These are phyloP conservation scores for Drosophila nigricruria DNA, from an alignment of 2,888 invertebrate species.

Conservation along the genomic window DNA sequence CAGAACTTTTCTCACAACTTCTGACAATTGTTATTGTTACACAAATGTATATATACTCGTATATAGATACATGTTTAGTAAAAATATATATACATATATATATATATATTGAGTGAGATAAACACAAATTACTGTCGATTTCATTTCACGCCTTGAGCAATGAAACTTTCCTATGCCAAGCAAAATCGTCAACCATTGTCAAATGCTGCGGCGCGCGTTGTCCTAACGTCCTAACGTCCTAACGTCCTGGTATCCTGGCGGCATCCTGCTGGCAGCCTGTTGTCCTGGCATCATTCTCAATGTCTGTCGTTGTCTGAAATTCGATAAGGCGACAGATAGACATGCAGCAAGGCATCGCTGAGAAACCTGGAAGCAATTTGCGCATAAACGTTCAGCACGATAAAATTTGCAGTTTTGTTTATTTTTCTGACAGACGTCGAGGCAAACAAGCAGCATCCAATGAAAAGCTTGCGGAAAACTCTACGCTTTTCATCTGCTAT, in stretches of 20 bases:
- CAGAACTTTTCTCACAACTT: constrained; percentile 63
- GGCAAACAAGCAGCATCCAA: constrained; percentile 42
- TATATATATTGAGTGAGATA: constrained; percentile 49
- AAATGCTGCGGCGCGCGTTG: constrained; percentile 21
- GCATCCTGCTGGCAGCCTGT: constrained; percentile 3
- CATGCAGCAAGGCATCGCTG: constrained; percentile 41
- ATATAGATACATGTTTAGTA: constrained; percentile 5
- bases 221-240: constrained; percentile 15
- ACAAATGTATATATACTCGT: not conserved
- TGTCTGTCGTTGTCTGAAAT: constrained; percentile 60
- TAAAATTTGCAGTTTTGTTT: constrained; percentile 82
- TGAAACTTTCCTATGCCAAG: constrained; percentile 65
- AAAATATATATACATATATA: constrained; percentile 9
- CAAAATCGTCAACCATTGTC: constrained; percentile 62
- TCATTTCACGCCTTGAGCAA: constrained; percentile 79
- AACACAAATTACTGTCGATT: constrained; percentile 79
- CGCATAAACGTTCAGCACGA: constrained; percentile 79
- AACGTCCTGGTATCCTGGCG: constrained; percentile 9
- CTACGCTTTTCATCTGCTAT: constrained; percentile 28
- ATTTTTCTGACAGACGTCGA: constrained; percentile 78
- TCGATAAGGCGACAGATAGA: constrained; percentile 68
- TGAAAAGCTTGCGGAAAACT: constrained; percentile 48
- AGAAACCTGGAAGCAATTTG: constrained; percentile 81
- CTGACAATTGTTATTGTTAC: constrained; percentile 72
- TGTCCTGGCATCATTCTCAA: constrained; percentile 41